A percentile compares a stretch with the other conserved stretches of the same genome.
These are phyloP conservation scores for Gracilinanus agilis DNA, from an alignment of 2,113 vertebrate genomes.

Conservation along the genomic window DNA sequence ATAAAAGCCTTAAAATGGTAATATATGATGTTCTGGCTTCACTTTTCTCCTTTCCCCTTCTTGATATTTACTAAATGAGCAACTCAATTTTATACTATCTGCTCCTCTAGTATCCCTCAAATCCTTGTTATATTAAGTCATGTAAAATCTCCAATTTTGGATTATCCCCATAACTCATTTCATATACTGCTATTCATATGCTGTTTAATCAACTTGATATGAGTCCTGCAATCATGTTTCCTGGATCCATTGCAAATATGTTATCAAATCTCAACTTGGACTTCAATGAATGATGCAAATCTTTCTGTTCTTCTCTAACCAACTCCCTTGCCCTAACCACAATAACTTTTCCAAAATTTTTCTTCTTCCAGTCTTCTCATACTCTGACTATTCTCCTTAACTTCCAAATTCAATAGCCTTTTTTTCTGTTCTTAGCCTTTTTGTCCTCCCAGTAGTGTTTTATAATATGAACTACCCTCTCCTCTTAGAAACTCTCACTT, in stretches of 20 bases:
- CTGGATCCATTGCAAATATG: not conserved
- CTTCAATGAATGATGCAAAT: not conserved
- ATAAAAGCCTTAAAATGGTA: not conserved
- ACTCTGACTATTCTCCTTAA: not conserved
- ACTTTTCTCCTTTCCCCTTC: not conserved
- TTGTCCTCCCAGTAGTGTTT: not conserved
- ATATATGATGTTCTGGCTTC: not conserved
- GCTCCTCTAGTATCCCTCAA: not conserved
- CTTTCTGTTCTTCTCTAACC: not conserved
- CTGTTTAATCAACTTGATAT: not conserved
- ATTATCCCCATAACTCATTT: not conserved
- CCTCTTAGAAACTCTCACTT: not conserved
- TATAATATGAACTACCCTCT: not conserved
- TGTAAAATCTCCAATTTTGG: not conserved
- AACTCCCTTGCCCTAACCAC: not conserved
- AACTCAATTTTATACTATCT: not conserved
- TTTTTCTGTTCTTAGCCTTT: not conserved
- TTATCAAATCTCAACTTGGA: not conserved
- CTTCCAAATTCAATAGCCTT: not conserved
- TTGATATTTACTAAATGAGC: not conserved
- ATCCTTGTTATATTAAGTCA: not conserved
- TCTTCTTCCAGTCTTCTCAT: not conserved
- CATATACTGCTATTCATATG: not conserved
- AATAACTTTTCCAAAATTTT: not conserved
- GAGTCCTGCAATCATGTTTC: not conserved